Evolutionary conservation across 1,140 invertebrate species (phyloP), one percentile per base, ranked within the genome.

Genomic region (Heliconius himera): DNA sequence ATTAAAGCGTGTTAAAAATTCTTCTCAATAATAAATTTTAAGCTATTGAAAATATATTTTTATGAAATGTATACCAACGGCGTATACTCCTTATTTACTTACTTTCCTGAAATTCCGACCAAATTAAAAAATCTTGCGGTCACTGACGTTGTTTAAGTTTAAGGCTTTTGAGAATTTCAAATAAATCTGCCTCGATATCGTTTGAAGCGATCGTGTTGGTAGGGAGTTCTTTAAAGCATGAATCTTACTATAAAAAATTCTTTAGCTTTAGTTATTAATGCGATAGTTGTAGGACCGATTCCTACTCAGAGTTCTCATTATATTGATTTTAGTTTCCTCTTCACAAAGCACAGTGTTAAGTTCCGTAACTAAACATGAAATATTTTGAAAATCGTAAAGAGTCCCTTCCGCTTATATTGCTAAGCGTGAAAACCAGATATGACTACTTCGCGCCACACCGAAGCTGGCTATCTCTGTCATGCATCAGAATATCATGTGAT

Each of bases 401-500:
- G 56, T 26, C 8, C n/a, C n/a, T 20, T 60, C 54, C 22, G n/a
- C 9, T n/a, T 26, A 60, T n/a, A n/a, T 9, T 60, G 56, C 22
- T 9, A 22, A 9, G n/a, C n/a, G 56, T 46, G 3, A 46, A 46
- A 46, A 2, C n/a, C n/a, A 9, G 56, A 60, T 60, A 60, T 4
- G 22, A 54, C 13, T 16, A 16, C 41, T 16, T 46, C 16, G 41
- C 13, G 41, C 41, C 41, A 16, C 41, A 16, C 41, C 13, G 9
- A 26, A 29, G n/a, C n/a, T 22, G 26, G 60, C 26, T 66, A 66
- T 66, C 60, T 66, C 26, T 66, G n/a, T 9, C 26, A 29, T 66
- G 60, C 60, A 66, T 66, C 60, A 29, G 26, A 26, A 66, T 66
- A 66, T 66, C 60, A 66, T 66, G 60, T 5, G n/a, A 26, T 66